Base-by-base conservation (phyloP, 1,140 invertebrate species). In the Calephelis virginiensis region DNA sequence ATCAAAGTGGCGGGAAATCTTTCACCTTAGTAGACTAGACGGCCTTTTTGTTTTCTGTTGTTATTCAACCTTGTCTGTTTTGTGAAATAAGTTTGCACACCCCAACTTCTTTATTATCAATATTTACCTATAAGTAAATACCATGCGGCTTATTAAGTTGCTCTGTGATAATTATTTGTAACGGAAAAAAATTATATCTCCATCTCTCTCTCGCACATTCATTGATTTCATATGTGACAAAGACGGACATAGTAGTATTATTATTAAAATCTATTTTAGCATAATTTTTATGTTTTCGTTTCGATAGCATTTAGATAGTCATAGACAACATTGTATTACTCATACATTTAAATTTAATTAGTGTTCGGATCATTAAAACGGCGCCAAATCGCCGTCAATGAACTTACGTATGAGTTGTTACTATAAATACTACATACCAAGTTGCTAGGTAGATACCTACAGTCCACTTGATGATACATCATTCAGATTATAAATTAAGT, bases 1-100 rank as follows among this genome's bases (percentile, higher is more conserved):
- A 53, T 71, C 67, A 79, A 83, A 86, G 74, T 88, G 85, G 83
- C 83, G 83, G 85, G 85, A 88, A 86, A 85, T 79, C 63, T 63
- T 74, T 75, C 64, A 56, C 61, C 47, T 71, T 68, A 48, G 47
- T 74, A 70, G 69, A 72, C 64, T 67, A 63, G 64, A 72, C 67
- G 38, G 5, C 13, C 17, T 8, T 17, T 14, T 14, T 14, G 14
- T 11, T 17, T 5, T 11, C 5, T 14, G 10, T 53, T 48, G 10
- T 53, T 56, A 6, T 28, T 37, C 10, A 8, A 28, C 28, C 6
- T 17, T 38, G 1, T 37, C 37, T 10, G 10, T 6, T 12, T 37
- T 0, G 10, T 56, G 17, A 6, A 28, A 10, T 50, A 50, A n/a
- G 14, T 13, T 50, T 1, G 14, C n/a, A 8, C 8, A 50, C 0